These are phyloP conservation scores for Leptinotarsa tumamoca DNA, from an alignment of 2,888 invertebrate genomes.

Conservation along the genomic window DNA sequence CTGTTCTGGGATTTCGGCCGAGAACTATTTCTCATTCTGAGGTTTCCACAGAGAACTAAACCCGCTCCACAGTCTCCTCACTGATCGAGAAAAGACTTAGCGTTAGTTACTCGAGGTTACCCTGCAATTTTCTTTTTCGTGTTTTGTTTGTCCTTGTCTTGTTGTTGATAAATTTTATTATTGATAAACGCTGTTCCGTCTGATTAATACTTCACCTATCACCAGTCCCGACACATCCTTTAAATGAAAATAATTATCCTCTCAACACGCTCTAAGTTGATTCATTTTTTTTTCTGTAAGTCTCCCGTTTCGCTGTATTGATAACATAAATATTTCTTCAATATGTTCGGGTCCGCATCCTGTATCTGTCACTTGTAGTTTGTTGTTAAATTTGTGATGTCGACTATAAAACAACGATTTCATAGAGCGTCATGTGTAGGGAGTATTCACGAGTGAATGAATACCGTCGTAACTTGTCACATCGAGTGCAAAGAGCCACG, in stretches of 20 bases:
- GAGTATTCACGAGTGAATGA: constrained; percentile 14
- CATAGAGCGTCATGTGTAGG: background rate
- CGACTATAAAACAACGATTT: constrained; percentile 2
- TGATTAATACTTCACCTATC: no score
- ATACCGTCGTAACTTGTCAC: constrained; percentile 13
- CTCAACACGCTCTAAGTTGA: background rate
- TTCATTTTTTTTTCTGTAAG: background rate
- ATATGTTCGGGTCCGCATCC: background rate
- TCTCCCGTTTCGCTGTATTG: background rate
- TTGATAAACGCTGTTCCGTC: no score
- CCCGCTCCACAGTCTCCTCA: no score
- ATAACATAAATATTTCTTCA: constrained; percentile 4
- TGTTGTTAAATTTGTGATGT: background rate
- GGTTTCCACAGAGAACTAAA: no score
- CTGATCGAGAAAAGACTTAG: no score
- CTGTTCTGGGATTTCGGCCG: no score
- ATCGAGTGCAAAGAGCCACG: constrained; percentile 18
- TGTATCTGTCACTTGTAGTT: constrained; percentile 1
- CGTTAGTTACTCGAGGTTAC: no score
- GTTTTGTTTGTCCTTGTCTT: no score
- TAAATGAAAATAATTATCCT: background rate
- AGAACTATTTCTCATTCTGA: no score
- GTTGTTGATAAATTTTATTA: no score
- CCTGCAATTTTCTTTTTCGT: no score
- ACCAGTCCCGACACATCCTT: background rate